Percentiles rank a stretch among this genome's conserved stretches.
Evolutionary conservation across 1,140 invertebrate genomes (phyloP).

Genomic region (Periplaneta americana): DNA sequence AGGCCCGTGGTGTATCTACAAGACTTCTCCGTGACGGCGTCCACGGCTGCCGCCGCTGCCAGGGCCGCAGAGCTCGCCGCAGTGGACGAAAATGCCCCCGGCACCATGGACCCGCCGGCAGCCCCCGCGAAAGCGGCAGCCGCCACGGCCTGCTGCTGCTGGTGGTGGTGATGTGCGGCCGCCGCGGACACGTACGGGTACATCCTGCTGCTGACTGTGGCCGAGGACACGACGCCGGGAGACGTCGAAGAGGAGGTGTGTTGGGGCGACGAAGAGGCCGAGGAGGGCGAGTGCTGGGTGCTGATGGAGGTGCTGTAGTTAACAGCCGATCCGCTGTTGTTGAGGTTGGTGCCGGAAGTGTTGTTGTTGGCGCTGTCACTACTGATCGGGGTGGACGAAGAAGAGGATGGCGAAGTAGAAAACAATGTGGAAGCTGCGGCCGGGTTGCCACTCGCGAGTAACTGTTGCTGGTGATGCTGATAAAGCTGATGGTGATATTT

Average conservation of each 20-base stretch:
- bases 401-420: conserved; percentile 44
- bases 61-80: conserved; percentile 47
- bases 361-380: background rate
- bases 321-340: background rate
- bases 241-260: conserved; percentile 39
- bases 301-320: background rate
- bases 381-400: conserved; percentile 27
- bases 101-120: conserved; percentile 58
- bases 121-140: conserved; percentile 58
- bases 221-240: conserved; percentile 38
- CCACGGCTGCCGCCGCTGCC: conserved; percentile 57
- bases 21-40: conserved; percentile 47
- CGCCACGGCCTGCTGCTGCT: conserved; percentile 61
- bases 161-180: conserved; percentile 62
- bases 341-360: background rate
- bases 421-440: conserved; percentile 42
- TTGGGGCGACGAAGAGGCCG: conserved; percentile 41
- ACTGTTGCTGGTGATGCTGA: conserved; percentile 57
- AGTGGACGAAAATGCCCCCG: conserved; percentile 50
- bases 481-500: conserved; percentile 80
- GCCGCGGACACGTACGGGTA: conserved; percentile 63
- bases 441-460: conserved; percentile 47
- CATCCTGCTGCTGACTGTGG: conserved; percentile 51
- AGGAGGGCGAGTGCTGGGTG: conserved; percentile 38
- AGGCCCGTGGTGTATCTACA: conserved; percentile 61